phyloP scores from a whole-genome alignment of 2,888 invertebrate species.

The Brenthis hecate region DNA sequence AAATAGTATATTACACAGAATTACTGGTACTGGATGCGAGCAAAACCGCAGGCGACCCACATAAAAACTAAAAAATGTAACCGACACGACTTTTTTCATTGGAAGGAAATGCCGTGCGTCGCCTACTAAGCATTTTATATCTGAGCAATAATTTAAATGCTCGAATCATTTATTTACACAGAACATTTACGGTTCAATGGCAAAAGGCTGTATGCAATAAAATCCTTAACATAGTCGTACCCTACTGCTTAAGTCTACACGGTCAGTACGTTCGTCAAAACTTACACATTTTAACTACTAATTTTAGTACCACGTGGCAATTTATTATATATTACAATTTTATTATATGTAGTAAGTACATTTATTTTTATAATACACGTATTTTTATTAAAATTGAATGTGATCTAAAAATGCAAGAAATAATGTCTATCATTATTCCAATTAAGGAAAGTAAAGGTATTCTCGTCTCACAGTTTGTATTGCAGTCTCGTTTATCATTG shows the following conservation, averaged over 20 bases:
- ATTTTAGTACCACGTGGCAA: too few relatives aligned
- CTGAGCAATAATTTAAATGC: not conserved
- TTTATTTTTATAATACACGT: too few relatives aligned
- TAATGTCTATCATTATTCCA: not conserved
- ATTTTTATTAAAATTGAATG: too few relatives aligned
- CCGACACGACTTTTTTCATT: slow-evolving; percentile 12
- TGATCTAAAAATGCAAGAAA: not conserved
- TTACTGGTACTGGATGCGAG: slow-evolving; percentile 24
- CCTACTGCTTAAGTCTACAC: too few relatives aligned
- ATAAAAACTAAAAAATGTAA: slow-evolving; percentile 21
- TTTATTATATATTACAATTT: too few relatives aligned
- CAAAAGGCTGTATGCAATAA: too few relatives aligned
- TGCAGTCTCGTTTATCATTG: slow-evolving; percentile 44
- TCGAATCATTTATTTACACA: not conserved
- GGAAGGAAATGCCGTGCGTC: slow-evolving; percentile 10
- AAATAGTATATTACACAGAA: slow-evolving; percentile 21
- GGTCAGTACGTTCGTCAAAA: too few relatives aligned
- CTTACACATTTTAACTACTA: too few relatives aligned
- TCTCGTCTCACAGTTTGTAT: not conserved
- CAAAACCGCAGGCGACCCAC: slow-evolving; percentile 25
- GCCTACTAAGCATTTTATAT: slow-evolving; percentile 2
- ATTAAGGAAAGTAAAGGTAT: not conserved
- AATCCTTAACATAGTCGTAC: too few relatives aligned
- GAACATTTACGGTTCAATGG: too few relatives aligned
- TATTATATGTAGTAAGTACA: too few relatives aligned